Conservation (phyloP, 1,140 invertebrate genomes). For the Caerostris darwini region DNA sequence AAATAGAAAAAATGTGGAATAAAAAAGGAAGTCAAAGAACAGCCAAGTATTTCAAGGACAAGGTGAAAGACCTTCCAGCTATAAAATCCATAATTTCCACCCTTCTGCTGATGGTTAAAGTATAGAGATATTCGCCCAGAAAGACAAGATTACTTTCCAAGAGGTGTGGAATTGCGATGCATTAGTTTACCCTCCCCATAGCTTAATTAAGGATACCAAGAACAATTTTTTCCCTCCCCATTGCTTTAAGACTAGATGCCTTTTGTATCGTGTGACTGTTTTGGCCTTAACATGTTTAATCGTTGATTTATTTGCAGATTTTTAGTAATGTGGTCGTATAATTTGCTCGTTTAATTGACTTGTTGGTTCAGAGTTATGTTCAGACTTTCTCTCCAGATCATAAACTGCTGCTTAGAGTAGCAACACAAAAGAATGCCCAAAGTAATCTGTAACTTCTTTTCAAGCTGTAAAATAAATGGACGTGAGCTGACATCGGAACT, state of each 20-base stretch:
- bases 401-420: background rate
- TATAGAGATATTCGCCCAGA: slow-evolving; percentile 53
- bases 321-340: slow-evolving; percentile 40
- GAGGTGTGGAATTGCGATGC: slow-evolving; percentile 1
- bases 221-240: slow-evolving; percentile 13
- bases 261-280: slow-evolving; percentile 36
- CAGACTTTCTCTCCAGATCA: slow-evolving; percentile 17
- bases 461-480: slow-evolving; percentile 13
- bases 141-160: slow-evolving; percentile 54
- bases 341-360: slow-evolving; percentile 64
- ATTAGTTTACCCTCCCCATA: background rate
- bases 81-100: slow-evolving; percentile 69
- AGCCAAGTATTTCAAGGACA: slow-evolving; percentile 75
- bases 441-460: slow-evolving; percentile 16
- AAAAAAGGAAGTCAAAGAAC: slow-evolving; percentile 76
- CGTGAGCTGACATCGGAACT: background rate
- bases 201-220: slow-evolving; percentile 44
- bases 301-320: slow-evolving; percentile 48
- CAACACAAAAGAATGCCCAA: background rate
- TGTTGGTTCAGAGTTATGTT: slow-evolving; percentile 32
- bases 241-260: background rate
- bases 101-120: slow-evolving; percentile 43
- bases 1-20: slow-evolving; percentile 64
- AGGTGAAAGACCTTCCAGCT: slow-evolving; percentile 70
- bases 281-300: slow-evolving; percentile 43